A percentile compares a stretch with the other conserved stretches of the same genome.
Conservation (phyloP, 2,797 vertebrate species). For the Myiothlypis chrysogaster region DNA sequence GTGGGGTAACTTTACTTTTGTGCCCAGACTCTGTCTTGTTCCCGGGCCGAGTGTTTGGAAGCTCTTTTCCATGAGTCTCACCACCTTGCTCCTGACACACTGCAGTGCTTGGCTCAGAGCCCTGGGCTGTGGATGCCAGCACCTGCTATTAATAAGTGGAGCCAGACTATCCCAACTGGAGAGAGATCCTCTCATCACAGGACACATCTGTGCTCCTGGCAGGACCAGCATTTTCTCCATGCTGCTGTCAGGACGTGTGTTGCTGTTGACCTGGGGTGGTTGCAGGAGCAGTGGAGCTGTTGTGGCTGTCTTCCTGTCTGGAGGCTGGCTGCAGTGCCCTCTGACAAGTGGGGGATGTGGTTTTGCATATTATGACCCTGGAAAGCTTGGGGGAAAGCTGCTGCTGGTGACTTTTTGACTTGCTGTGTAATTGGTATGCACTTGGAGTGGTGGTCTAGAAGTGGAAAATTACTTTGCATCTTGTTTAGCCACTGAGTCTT, state of each 20-base stretch:
- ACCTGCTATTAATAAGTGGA: neutral
- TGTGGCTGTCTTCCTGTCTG: neutral
- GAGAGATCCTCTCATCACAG: neutral
- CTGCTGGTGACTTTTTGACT: neutral
- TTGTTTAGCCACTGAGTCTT: neutral
- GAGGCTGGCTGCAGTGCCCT: neutral
- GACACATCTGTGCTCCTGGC: neutral
- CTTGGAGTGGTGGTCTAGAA: neutral
- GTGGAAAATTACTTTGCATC: neutral
- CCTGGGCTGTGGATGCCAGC: neutral
- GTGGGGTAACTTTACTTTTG: neutral
- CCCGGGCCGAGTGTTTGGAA: neutral
- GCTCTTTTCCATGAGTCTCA: neutral
- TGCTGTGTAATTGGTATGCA: neutral
- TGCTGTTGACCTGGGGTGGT: neutral
- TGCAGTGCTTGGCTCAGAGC: neutral
- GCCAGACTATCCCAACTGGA: neutral
- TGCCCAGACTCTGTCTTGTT: neutral
- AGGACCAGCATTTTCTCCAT: neutral
- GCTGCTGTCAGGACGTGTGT: rapidly evolving
- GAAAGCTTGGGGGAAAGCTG: neutral
- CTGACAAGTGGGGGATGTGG: neutral
- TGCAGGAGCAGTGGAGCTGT: neutral
- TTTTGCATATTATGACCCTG: neutral
- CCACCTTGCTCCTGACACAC: neutral